Percentiles rank a stretch among this genome's conserved stretches.
phyloP scores from a whole-genome alignment of 2,888 invertebrate species.

The Panzeria rudis region DNA sequence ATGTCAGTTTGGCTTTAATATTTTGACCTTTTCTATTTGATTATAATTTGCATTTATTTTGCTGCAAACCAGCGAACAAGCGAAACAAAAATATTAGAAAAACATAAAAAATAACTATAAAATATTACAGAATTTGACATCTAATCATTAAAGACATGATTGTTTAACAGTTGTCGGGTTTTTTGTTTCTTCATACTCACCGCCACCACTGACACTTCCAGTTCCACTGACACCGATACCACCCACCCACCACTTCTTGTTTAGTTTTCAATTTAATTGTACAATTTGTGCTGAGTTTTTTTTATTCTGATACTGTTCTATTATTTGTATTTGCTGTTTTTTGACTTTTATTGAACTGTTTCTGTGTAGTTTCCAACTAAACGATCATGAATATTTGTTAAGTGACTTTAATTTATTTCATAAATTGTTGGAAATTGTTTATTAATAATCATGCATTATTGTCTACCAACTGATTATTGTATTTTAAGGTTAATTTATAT shows the following conservation, averaged over 20 bases:
- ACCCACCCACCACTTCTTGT: background rate
- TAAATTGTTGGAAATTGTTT: constrained; percentile 55
- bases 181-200: constrained; percentile 23
- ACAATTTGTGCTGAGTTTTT: constrained; percentile 10
- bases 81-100: constrained; percentile 45
- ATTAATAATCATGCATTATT: constrained; percentile 59
- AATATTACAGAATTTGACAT: constrained; percentile 65
- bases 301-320: background rate
- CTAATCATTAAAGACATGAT: constrained; percentile 69
- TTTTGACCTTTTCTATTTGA: constrained; percentile 72
- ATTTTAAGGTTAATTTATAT: constrained; percentile 32
- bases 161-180: constrained; percentile 40
- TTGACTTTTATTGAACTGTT: constrained; percentile 46
- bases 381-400: constrained; percentile 45
- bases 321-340: constrained; percentile 8
- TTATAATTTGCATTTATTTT: constrained; percentile 65
- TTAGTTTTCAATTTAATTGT: constrained; percentile 13
- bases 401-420: constrained; percentile 50
- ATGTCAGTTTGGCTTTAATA: constrained; percentile 56
- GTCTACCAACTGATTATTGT: constrained; percentile 44
- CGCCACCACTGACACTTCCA: background rate
- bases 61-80: constrained; percentile 18
- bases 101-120: constrained; percentile 51
- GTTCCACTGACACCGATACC: background rate
- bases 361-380: background rate